Conservation (phyloP, 2,888 invertebrate genomes). For the Drosophila borborema region DNA sequence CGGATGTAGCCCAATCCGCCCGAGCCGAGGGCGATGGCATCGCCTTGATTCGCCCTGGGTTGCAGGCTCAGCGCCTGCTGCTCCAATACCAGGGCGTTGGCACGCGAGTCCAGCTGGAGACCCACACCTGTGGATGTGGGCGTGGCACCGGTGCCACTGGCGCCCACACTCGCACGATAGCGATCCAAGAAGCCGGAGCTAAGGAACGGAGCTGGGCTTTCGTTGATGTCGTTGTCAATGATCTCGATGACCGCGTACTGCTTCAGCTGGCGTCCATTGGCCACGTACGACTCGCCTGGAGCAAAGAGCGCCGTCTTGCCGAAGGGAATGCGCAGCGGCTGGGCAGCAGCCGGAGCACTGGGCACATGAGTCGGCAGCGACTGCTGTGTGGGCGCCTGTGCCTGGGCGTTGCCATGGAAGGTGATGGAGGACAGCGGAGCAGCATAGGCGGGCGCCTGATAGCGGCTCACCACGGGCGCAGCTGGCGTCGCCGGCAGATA, state of each 20-base stretch:
- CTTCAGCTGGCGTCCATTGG: constrained; percentile 83
- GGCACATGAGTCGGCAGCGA: constrained; percentile 53
- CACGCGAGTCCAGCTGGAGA: constrained; percentile 66
- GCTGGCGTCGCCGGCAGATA: constrained; percentile 36
- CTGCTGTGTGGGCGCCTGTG: constrained; percentile 13
- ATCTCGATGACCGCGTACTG: constrained; percentile 85
- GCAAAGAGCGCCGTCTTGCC: constrained; percentile 74
- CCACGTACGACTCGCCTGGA: constrained; percentile 74
- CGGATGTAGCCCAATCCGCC: constrained; percentile 85
- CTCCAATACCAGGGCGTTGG: constrained; percentile 61
- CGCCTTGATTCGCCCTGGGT: constrained; percentile 43
- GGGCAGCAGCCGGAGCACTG: constrained; percentile 40
- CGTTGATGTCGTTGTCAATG: constrained; percentile 83
- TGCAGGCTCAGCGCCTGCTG: constrained; percentile 63
- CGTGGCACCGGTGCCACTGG: constrained; percentile 45
- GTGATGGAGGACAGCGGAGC: constrained; percentile 52
- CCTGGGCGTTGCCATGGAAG: constrained; percentile 43
- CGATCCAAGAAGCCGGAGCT: constrained; percentile 73
- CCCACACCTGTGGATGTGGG: constrained; percentile 23
- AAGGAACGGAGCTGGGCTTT: constrained; percentile 76
- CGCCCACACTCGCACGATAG: constrained; percentile 71
- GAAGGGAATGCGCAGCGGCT: constrained; percentile 74
- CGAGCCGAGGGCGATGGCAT: constrained; percentile 84
- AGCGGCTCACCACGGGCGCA: constrained; percentile 29
- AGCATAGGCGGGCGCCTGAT: constrained; percentile 37